A percentile compares a stretch with the other conserved stretches of the same genome.
phyloP scores from a whole-genome alignment of 2,888 invertebrate genomes.

The Volucella bombylans region DNA sequence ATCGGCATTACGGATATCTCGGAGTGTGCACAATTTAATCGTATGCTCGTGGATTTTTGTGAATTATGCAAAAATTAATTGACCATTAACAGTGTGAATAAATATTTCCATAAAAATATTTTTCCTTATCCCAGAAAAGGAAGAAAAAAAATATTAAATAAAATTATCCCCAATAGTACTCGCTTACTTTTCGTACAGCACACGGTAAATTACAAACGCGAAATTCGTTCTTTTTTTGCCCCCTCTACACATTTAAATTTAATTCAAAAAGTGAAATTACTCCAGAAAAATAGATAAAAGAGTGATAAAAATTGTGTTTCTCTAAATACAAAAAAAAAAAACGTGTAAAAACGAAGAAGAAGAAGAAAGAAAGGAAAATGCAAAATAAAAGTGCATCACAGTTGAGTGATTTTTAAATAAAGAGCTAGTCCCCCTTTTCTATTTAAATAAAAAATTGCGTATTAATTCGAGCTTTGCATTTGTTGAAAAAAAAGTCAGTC shows the following conservation, averaged over 20 bases:
- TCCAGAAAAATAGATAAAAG: slow-evolving; percentile 12
- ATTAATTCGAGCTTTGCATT: slow-evolving; percentile 4
- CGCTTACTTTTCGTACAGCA: slow-evolving; percentile 27
- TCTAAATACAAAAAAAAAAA: neutral
- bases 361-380: slow-evolving; percentile 36
- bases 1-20: slow-evolving; percentile 20
- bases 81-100: slow-evolving; percentile 53
- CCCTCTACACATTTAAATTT: slow-evolving; percentile 14
- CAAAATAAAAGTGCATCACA: slow-evolving; percentile 62
- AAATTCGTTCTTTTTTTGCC: slow-evolving; percentile 26
- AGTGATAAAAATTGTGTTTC: slow-evolving; percentile 38
- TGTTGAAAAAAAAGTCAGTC: neutral
- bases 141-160: slow-evolving; percentile 7
- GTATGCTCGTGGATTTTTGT: slow-evolving; percentile 36
- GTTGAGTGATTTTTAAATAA: slow-evolving; percentile 64
- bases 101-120: slow-evolving; percentile 27
- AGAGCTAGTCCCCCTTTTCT: neutral
- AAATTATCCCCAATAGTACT: neutral
- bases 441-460: slow-evolving; percentile 13
- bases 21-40: slow-evolving; percentile 26
- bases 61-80: slow-evolving; percentile 63
- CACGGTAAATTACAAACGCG: slow-evolving; percentile 14
- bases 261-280: slow-evolving; percentile 48
- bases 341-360: neutral
- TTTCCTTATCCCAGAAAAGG: neutral